Conservation (phyloP, 1,140 invertebrate genomes). For the Ceratosolen fusciceps region DNA sequence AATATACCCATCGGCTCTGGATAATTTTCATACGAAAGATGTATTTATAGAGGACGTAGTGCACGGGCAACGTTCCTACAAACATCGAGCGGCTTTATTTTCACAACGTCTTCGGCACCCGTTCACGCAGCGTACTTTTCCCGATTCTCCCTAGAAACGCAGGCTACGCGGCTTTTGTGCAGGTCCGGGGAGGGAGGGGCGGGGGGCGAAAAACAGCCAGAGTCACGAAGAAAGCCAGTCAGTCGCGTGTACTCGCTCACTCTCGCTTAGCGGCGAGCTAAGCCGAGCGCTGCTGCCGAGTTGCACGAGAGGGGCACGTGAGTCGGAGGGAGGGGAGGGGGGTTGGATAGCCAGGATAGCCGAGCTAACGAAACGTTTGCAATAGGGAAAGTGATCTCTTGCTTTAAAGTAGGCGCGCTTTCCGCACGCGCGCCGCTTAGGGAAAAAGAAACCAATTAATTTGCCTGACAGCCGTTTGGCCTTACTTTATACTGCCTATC, state of each 20-base stretch:
- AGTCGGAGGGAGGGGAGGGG: neutral
- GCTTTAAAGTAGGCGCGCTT: neutral
- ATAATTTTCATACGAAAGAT: neutral
- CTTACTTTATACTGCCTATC: neutral
- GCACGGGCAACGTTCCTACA: neutral
- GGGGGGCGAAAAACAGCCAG: no score
- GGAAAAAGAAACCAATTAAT: neutral
- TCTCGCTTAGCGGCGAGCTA: no score
- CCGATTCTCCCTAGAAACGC: no score
- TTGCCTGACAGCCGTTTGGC: neutral
- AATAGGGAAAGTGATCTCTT: slow-evolving; percentile 1
- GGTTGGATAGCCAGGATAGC: no score
- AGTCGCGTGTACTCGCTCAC: neutral
- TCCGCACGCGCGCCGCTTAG: neutral
- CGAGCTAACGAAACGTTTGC: neutral
- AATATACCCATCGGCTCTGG: neutral
- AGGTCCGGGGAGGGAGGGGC: no score
- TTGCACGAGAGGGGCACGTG: no score
- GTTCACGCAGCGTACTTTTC: neutral
- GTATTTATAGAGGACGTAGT: no score
- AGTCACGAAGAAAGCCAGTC: no score
- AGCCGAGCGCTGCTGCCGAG: no score
- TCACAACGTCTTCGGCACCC: neutral
- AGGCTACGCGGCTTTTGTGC: no score
- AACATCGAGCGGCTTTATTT: neutral